Percentiles rank a stretch among this genome's conserved stretches.
These are phyloP conservation scores for Xylocampa areola DNA, from an alignment of 2,888 invertebrate genomes.

Conservation along the genomic window DNA sequence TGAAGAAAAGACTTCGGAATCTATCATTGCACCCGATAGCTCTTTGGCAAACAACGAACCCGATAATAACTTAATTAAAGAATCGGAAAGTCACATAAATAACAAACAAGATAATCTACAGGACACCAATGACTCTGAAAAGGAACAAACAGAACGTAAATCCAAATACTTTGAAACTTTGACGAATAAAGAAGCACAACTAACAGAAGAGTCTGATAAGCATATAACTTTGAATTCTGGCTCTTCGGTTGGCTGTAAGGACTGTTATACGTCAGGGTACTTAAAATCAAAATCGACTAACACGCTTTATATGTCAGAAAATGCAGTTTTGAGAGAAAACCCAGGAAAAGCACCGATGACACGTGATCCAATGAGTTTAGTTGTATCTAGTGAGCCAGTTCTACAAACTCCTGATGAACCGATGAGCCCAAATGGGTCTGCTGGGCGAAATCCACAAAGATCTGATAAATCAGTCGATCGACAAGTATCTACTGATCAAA, in stretches of 20 bases:
- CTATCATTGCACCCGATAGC: background rate
- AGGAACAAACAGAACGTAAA: background rate
- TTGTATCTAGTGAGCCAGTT: no score
- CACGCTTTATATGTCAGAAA: background rate
- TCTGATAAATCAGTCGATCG: no score
- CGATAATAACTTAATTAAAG: background rate
- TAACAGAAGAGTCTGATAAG: background rate
- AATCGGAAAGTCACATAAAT: background rate
- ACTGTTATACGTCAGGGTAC: conserved; percentile 16
- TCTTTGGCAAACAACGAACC: background rate
- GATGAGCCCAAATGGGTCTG: no score
- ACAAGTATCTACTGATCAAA: no score
- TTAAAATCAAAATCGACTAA: background rate
- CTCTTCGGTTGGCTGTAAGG: no score
- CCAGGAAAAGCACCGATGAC: background rate
- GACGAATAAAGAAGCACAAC: background rate
- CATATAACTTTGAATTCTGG: no score
- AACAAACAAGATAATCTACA: background rate
- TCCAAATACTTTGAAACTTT: background rate
- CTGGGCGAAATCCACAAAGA: no score
- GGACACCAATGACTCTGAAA: background rate
- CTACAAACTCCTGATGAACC: no score
- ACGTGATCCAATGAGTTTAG: no score
- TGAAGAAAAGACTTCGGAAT: background rate
- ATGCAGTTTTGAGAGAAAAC: background rate